Conservation (phyloP, 2,113 vertebrate species). For the Eurystomus gularis region DNA sequence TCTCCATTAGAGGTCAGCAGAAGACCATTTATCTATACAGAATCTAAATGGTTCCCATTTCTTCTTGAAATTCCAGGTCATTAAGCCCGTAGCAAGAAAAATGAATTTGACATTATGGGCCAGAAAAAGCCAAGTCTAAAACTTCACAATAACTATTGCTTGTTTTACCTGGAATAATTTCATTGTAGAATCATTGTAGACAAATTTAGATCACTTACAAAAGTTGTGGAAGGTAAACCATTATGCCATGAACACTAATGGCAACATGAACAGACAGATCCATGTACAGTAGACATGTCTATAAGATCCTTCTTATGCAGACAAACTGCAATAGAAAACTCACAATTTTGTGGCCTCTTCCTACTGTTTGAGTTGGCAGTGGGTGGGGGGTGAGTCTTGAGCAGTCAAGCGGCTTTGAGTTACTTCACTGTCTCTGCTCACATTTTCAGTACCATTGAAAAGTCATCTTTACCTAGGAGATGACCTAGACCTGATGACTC, state of each 20-base stretch:
- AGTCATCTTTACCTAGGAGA: background rate
- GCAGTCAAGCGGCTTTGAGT: background rate
- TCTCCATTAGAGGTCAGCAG: constrained; percentile 58
- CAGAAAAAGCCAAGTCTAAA: background rate
- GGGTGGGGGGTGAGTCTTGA: background rate
- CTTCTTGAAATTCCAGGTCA: background rate
- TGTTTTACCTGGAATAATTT: background rate
- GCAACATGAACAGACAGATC: background rate
- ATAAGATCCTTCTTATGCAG: background rate
- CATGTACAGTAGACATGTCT: background rate
- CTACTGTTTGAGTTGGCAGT: background rate
- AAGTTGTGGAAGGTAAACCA: background rate
- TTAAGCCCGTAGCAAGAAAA: background rate
- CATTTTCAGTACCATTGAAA: background rate
- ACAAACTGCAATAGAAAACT: background rate
- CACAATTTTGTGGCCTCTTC: background rate
- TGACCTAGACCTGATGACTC: background rate
- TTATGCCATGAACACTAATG: background rate
- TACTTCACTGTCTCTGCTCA: background rate
- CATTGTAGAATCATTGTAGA: background rate
- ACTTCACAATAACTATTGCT: background rate
- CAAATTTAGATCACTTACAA: background rate
- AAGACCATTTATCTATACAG: background rate
- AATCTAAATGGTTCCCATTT: background rate
- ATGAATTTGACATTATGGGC: background rate